Percentiles rank a stretch among this genome's conserved stretches.
These are phyloP conservation scores for Ischnura elegans DNA, from an alignment of 2,888 invertebrate genomes.

Conservation along the genomic window DNA sequence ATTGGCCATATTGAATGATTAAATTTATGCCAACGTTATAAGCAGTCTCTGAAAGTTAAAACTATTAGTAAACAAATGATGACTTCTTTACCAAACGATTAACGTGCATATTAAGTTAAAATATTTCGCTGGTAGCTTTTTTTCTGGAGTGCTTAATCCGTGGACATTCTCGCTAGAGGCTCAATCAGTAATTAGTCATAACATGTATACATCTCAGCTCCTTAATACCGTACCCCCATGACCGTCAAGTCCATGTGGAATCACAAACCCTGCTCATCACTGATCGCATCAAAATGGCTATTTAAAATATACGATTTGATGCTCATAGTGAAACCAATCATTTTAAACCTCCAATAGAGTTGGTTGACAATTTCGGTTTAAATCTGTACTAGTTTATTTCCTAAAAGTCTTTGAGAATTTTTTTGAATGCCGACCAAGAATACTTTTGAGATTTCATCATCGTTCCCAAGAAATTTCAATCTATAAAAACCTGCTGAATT, in stretches of 20 bases:
- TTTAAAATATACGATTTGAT: slow-evolving; percentile 67
- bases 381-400: slow-evolving; percentile 55
- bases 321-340: slow-evolving; percentile 63
- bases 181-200: slow-evolving; percentile 68
- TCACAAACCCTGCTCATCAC: slow-evolving; percentile 68
- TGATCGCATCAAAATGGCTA: slow-evolving; percentile 46
- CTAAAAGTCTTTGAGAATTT: background rate
- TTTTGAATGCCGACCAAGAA: too few relatives aligned
- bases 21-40: background rate
- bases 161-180: slow-evolving; percentile 1
- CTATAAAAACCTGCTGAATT: background rate
- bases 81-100: too few relatives aligned
- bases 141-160: background rate
- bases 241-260: slow-evolving; percentile 57
- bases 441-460: too few relatives aligned
- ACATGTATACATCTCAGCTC: slow-evolving; percentile 63
- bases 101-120: background rate
- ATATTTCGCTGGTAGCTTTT: background rate
- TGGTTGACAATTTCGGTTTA: slow-evolving; percentile 5
- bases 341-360: background rate
- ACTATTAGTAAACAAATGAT: background rate
- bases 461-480: background rate
- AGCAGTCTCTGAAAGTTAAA: background rate
- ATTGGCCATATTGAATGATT: background rate
- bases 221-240: slow-evolving; percentile 61